Conservation (phyloP, 1,140 invertebrate genomes). For the Sarcophaga peregrina region DNA sequence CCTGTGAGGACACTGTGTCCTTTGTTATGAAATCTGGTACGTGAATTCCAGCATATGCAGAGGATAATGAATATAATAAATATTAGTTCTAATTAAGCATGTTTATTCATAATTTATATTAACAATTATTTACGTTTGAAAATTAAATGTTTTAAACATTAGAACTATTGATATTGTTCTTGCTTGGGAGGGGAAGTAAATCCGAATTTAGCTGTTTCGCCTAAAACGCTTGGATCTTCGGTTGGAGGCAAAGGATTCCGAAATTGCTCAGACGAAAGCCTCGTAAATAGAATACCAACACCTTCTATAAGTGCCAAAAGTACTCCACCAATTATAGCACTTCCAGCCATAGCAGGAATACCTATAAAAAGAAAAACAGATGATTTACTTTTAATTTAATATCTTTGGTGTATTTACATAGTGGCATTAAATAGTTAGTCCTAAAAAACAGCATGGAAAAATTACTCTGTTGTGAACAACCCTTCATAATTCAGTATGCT, state of each 20-base stretch:
- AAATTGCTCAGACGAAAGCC: slow-evolving; percentile 90
- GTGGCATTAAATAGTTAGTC: too few relatives aligned
- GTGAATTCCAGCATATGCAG: too few relatives aligned
- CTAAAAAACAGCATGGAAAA: too few relatives aligned
- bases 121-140: background rate
- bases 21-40: too few relatives aligned
- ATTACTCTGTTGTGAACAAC: too few relatives aligned
- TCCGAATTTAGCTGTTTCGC: slow-evolving; percentile 62
- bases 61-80: too few relatives aligned
- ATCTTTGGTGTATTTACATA: background rate
- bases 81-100: too few relatives aligned
- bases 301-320: slow-evolving; percentile 96
- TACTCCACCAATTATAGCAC: slow-evolving; percentile 94
- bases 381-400: background rate
- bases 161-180: slow-evolving; percentile 51
- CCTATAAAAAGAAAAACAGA: slow-evolving; percentile 63
- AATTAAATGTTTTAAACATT: background rate
- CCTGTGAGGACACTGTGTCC: too few relatives aligned
- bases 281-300: slow-evolving; percentile 91
- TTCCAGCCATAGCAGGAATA: slow-evolving; percentile 92
- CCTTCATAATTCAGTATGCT: too few relatives aligned
- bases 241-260: slow-evolving; percentile 79
- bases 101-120: too few relatives aligned
- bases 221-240: slow-evolving; percentile 77
- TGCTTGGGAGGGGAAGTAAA: slow-evolving; percentile 48